Conservation (phyloP, 2,888 invertebrate genomes). For the Drosophila subquinaria region DNA sequence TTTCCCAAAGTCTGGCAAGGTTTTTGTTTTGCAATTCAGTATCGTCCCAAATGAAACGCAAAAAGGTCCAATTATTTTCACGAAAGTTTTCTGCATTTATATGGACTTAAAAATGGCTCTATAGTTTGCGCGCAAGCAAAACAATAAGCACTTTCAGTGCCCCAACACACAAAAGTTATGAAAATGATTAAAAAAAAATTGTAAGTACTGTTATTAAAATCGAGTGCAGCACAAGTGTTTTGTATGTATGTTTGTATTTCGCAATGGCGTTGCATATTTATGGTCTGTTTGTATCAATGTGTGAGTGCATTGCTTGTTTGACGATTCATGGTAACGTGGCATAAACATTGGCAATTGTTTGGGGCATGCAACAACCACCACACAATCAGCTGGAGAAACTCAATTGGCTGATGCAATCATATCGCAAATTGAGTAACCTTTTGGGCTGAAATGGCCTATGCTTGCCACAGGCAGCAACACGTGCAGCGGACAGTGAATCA, state of each 20-base stretch:
- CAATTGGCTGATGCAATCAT: conserved; percentile 77
- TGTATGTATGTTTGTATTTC: conserved; percentile 42
- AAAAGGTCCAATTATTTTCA: conserved; percentile 79
- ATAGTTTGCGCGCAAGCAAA: conserved; percentile 87
- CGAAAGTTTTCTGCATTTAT: conserved; percentile 82
- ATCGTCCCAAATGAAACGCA: conserved; percentile 84
- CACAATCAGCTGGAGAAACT: conserved; percentile 33
- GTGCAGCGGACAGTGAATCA: conserved; percentile 40
- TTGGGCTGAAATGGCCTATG: conserved; percentile 9
- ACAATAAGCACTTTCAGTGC: conserved; percentile 82
- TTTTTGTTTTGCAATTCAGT: too few relatives aligned
- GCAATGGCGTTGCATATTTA: conserved; percentile 52
- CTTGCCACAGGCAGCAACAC: conserved; percentile 43
- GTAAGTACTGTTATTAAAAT: conserved; percentile 71
- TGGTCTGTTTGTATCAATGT: conserved; percentile 21
- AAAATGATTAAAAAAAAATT: conserved; percentile 82
- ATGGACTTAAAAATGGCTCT: conserved; percentile 90
- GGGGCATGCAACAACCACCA: conserved; percentile 71
- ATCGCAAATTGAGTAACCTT: conserved; percentile 38
- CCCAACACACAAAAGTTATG: conserved; percentile 74
- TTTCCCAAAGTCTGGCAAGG: too few relatives aligned
- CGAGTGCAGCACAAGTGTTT: not conserved
- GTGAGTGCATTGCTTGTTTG: conserved; percentile 20
- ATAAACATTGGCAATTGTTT: conserved; percentile 31
- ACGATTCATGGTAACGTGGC: conserved; percentile 65